A percentile compares a stretch with the other conserved stretches of the same genome.
Evolutionary conservation across 2,797 vertebrate species (phyloP).

Genomic region (Steatocranus sp.): DNA sequence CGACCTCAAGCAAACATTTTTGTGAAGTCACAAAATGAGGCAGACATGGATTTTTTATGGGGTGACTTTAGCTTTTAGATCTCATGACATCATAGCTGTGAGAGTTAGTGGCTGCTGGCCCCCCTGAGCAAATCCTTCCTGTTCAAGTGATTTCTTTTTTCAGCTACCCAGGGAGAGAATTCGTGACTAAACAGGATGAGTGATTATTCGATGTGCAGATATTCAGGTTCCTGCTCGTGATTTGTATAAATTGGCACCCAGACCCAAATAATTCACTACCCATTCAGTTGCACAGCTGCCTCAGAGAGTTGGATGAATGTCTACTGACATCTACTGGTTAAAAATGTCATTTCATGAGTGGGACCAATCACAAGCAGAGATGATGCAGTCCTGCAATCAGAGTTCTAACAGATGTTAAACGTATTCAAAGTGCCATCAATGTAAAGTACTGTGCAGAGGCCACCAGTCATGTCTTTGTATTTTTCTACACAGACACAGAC

Average conservation of each 20-base stretch:
- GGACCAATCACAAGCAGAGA: neutral
- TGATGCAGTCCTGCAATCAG: neutral
- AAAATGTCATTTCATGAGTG: neutral
- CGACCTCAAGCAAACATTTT: slow-evolving; percentile 24
- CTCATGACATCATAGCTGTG: slow-evolving; percentile 22
- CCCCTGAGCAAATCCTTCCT: slow-evolving; percentile 24
- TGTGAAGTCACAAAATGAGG: slow-evolving; percentile 17
- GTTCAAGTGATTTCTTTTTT: slow-evolving; percentile 4
- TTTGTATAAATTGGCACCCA: slow-evolving; percentile 23
- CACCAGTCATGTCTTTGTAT: neutral
- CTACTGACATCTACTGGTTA: slow-evolving; percentile 59
- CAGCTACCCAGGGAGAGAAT: slow-evolving; percentile 8
- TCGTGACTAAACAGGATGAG: slow-evolving; percentile 26
- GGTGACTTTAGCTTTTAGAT: slow-evolving; percentile 11
- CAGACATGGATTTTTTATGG: slow-evolving; percentile 16
- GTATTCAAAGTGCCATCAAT: neutral
- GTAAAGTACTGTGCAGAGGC: neutral
- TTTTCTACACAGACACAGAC: neutral
- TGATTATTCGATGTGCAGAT: slow-evolving; percentile 33
- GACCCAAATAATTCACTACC: slow-evolving; percentile 22
- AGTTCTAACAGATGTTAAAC: neutral
- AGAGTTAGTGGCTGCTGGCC: slow-evolving; percentile 4
- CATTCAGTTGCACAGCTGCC: neutral
- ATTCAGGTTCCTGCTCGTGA: slow-evolving; percentile 15
- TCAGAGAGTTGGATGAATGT: neutral